Evolutionary conservation across 2,113 vertebrate genomes (phyloP).

Genomic region (Sorex araneus): DNA sequence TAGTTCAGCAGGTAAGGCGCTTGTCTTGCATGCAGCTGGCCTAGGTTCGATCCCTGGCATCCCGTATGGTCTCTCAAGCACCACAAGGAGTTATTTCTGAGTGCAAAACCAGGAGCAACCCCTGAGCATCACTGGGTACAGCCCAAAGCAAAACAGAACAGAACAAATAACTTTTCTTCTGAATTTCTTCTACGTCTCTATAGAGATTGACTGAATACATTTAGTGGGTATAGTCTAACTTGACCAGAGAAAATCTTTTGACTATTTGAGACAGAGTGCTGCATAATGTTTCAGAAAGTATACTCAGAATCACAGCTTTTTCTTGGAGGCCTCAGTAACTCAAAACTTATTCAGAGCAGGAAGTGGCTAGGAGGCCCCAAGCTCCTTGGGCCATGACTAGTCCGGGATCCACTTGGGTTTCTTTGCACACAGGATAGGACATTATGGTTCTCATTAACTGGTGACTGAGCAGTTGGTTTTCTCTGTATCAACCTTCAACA

Average conservation of each 20-base stretch:
- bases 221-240: background rate
- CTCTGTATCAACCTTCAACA: conserved; percentile 29
- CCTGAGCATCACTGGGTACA: too few species aligned
- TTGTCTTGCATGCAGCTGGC: too few species aligned
- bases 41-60: too few species aligned
- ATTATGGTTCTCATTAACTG: conserved; percentile 46
- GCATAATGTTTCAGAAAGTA: conserved; percentile 35
- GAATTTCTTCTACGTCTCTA: conserved; percentile 24
- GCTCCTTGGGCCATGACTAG: conserved; percentile 11
- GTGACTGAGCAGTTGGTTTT: conserved; percentile 60
- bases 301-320: background rate
- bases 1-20: too few species aligned
- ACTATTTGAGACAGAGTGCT: conserved; percentile 14
- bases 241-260: background rate
- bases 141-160: too few species aligned
- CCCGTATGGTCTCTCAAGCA: too few species aligned
- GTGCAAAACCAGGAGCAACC: too few species aligned
- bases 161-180: background rate
- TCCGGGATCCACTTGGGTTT: conserved; percentile 19
- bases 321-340: background rate
- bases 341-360: background rate
- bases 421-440: conserved; percentile 1
- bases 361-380: background rate
- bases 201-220: conserved; percentile 48
- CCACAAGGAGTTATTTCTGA: too few species aligned